phyloP scores from a whole-genome alignment of 2,888 invertebrate species.

The Chrysolina oricalcia region DNA sequence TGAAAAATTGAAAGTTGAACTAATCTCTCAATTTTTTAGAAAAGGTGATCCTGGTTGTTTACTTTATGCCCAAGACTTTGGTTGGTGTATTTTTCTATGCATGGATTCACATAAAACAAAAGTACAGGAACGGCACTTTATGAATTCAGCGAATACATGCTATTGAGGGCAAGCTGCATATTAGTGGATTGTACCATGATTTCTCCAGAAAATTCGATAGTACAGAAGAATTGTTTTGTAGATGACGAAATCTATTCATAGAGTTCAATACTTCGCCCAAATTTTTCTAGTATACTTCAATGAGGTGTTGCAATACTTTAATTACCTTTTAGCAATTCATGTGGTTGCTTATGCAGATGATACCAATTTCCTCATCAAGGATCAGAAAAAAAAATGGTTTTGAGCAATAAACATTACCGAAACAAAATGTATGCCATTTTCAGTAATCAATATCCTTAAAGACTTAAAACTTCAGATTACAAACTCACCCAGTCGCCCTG shows the following conservation, averaged over 20 bases:
- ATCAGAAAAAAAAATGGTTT: too few species aligned
- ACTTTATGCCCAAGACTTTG: neutral
- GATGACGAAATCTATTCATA: neutral
- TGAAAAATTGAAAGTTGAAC: conserved; percentile 6
- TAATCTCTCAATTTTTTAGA: neutral
- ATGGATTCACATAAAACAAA: conserved; percentile 19
- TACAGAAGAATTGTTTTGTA: neutral
- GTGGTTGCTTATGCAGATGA: too few species aligned
- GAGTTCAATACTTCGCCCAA: too few species aligned
- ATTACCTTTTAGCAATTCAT: too few species aligned
- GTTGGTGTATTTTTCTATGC: neutral
- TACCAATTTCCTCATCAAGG: too few species aligned
- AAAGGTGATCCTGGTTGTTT: neutral
- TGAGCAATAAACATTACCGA: too few species aligned
- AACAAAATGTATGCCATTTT: too few species aligned
- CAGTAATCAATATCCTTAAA: too few species aligned
- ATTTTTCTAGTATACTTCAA: too few species aligned
- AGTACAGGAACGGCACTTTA: conserved; percentile 9
- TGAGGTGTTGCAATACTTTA: too few species aligned
- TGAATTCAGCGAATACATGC: neutral
- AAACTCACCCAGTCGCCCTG: too few species aligned
- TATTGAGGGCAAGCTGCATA: neutral
- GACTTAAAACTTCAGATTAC: too few species aligned
- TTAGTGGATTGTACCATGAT: neutral
- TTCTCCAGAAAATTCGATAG: neutral